phyloP scores from a whole-genome alignment of 2,797 vertebrate species.

The Rhinophrynus dorsalis region DNA sequence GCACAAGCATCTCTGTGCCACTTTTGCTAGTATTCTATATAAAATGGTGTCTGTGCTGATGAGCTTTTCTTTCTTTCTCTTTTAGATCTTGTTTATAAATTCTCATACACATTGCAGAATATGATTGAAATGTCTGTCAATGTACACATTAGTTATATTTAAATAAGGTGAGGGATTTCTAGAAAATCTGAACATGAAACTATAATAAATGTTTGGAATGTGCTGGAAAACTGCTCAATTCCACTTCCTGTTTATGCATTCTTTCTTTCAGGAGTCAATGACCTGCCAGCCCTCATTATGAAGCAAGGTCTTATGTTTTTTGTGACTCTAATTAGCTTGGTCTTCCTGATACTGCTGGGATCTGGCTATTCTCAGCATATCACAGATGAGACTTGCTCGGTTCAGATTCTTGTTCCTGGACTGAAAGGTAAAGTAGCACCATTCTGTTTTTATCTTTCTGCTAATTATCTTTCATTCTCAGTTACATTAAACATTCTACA shows the following conservation, averaged over 20 bases:
- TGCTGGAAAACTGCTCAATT: constrained; percentile 52
- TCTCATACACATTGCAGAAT: no score
- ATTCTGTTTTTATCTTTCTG: background rate
- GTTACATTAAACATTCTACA: background rate
- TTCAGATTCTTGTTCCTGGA: constrained; percentile 96
- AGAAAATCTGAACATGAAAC: no score
- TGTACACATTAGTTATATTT: no score
- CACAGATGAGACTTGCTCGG: constrained; percentile 87
- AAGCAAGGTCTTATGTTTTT: constrained; percentile 68
- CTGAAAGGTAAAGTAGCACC: constrained; percentile 84
- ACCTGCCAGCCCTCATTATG: constrained; percentile 75
- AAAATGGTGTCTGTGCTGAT: no score
- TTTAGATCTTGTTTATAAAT: no score
- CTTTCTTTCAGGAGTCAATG: constrained; percentile 65
- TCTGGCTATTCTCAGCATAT: constrained; percentile 78
- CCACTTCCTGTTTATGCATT: constrained; percentile 63
- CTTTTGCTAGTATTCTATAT: no score
- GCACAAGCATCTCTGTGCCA: no score
- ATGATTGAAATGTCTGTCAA: no score
- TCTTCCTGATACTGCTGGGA: constrained; percentile 73
- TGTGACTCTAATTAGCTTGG: constrained; percentile 71
- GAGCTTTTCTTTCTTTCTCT: no score
- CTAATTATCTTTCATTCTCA: background rate
- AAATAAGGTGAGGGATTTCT: no score
- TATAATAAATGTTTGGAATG: constrained; percentile 47